Percentiles rank a stretch among this genome's conserved stretches.
phyloP scores from a whole-genome alignment of 2,797 vertebrate genomes.

The Neomorphus geoffroyi region DNA sequence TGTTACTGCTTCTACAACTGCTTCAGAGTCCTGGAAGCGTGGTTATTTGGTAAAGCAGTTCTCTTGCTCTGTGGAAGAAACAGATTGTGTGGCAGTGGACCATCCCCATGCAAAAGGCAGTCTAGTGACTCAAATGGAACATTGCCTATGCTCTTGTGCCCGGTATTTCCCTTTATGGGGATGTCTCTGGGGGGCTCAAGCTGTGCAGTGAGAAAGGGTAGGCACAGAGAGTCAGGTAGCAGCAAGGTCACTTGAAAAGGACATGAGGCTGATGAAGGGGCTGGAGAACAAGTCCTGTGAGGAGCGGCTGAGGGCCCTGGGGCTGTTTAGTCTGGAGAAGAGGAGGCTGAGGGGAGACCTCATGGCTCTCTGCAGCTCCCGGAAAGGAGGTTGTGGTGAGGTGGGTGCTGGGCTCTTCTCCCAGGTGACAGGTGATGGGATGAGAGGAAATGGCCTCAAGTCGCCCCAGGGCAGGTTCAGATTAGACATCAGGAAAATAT shows the following conservation, averaged over 20 bases:
- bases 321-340: too few relatives aligned
- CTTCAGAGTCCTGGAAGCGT: neutral
- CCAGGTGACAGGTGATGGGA: too few relatives aligned
- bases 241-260: neutral
- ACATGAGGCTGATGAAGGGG: too few relatives aligned
- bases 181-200: neutral
- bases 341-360: too few relatives aligned
- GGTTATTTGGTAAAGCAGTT: neutral
- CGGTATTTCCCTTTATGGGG: neutral
- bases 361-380: too few relatives aligned
- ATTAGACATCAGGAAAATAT: too few relatives aligned
- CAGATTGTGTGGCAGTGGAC: neutral
- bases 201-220: fast-evolving
- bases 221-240: neutral
- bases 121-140: neutral
- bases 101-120: neutral
- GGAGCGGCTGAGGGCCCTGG: too few relatives aligned
- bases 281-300: too few relatives aligned
- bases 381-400: too few relatives aligned
- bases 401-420: too few relatives aligned
- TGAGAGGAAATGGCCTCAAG: too few relatives aligned
- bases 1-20: neutral
- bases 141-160: neutral
- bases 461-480: too few relatives aligned
- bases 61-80: neutral